Evolutionary conservation across 2,888 invertebrate genomes (phyloP), one percentile per base, ranked within the genome.

Genomic region (Drosophila meridiana): DNA sequence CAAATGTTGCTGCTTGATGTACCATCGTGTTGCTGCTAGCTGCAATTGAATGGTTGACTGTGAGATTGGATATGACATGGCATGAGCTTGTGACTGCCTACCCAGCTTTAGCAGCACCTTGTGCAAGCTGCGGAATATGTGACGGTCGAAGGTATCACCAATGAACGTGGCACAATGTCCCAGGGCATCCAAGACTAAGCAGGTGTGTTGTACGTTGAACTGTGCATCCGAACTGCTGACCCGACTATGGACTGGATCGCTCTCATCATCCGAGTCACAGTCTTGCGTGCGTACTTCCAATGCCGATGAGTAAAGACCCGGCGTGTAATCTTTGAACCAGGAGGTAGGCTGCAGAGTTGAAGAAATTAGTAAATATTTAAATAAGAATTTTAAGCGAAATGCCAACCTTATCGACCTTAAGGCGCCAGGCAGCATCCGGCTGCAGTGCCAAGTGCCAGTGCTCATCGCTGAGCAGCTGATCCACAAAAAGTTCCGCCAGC

Each of bases 101-200:
- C 96, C 96, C 66, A 96, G 95, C 93, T 95, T 94, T 90, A 97
- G 96, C 58, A 97, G 92, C 32, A 97, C 92, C 59, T 95, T 92
- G 80, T 96, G 96, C 47, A 97, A 93, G 20, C 95, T 95, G 85
- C 95, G 95, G 65, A 96, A 92, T 72, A 97, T 90, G 89, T 95
- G 95, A 2, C 93, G 93, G 74, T 95, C 94, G 91, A 95, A 96
- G 0, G 94, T 84, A 0, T 92, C 83, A 60, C 93, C 92, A 32
- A 96, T 92, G 14, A 93, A 92, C 6, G 83, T 69, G 0, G 97
- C 96, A 73, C 96, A 94, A 82, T 94, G 92, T 0, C 96, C 97
- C 26, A 97, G 92, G 2, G 96, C 96, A 91, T 97, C 96, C 0
- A 95, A 93, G 72, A 96, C 93, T 7, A 97, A 90, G 85, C 97